Evolutionary conservation across 2,888 invertebrate genomes (phyloP).

Genomic region (Seira sanloemensis): DNA sequence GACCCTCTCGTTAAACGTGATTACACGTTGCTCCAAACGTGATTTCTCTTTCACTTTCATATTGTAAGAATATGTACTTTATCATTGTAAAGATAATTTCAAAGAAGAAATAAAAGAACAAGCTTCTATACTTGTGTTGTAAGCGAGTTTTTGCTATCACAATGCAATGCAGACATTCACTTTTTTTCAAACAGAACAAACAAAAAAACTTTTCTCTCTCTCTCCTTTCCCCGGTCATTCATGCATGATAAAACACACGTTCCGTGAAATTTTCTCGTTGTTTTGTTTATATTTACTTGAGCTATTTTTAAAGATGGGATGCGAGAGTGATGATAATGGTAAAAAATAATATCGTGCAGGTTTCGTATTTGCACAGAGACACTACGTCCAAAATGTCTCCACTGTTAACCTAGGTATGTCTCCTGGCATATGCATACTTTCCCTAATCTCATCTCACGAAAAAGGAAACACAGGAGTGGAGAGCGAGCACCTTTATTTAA

Average conservation of each 20-base stretch:
- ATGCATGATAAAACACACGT: constrained; percentile 44
- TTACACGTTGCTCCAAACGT: constrained; percentile 54
- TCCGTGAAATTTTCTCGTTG: constrained; percentile 42
- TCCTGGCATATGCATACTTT: too few relatives aligned
- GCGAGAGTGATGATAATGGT: not conserved
- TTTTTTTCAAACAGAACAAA: constrained; percentile 11
- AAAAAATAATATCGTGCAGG: too few relatives aligned
- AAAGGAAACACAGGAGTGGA: too few relatives aligned
- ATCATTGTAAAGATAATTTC: constrained; percentile 15
- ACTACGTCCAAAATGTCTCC: too few relatives aligned
- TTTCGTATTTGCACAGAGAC: too few relatives aligned
- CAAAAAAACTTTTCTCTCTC: constrained; percentile 35
- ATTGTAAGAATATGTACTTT: too few relatives aligned
- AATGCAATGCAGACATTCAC: too few relatives aligned
- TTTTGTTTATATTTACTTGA: constrained; percentile 38
- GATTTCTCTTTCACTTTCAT: constrained; percentile 9
- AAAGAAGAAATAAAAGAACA: constrained; percentile 30
- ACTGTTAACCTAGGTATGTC: too few relatives aligned
- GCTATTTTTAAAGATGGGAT: constrained; percentile 10
- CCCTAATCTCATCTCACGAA: too few relatives aligned
- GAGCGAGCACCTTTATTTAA: not conserved
- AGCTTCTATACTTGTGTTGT: too few relatives aligned
- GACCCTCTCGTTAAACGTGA: constrained; percentile 32
- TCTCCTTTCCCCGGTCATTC: constrained; percentile 36
- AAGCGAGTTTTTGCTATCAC: too few relatives aligned